Percentiles rank a stretch among this genome's conserved stretches.
Conservation (phyloP, 1,140 invertebrate species). For the Caenorhabditis inopinata region DNA sequence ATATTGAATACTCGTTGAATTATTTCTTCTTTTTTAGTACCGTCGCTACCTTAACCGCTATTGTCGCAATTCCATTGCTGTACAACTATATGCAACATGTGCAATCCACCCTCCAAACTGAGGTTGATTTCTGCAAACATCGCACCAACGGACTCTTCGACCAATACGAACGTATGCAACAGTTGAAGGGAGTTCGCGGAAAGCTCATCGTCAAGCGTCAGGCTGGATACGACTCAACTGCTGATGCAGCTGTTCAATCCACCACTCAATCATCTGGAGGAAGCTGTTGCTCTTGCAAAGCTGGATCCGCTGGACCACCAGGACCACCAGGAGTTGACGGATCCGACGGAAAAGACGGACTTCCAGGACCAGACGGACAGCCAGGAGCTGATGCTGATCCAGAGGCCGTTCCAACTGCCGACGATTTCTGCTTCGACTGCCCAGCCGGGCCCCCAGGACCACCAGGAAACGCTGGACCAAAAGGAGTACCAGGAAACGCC, state of each 20-base stretch:
- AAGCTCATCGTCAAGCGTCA: conserved; percentile 40
- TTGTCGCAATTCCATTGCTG: conserved; percentile 56
- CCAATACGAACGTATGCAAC: conserved; percentile 50
- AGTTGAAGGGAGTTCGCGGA: conserved; percentile 46
- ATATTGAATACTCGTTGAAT: no score
- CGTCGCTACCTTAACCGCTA: conserved; percentile 56
- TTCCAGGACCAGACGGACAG: conserved; percentile 44
- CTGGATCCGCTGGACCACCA: conserved; percentile 41
- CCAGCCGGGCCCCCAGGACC: conserved; percentile 53
- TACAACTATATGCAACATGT: conserved; percentile 64
- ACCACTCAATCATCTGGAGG: conserved; percentile 34
- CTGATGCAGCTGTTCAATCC: conserved; percentile 37
- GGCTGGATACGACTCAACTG: conserved; percentile 44
- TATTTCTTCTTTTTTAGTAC: conserved; percentile 42
- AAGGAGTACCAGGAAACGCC: conserved; percentile 49
- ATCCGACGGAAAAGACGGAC: conserved; percentile 50
- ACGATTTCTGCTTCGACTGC: conserved; percentile 57
- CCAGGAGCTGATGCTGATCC: conserved; percentile 48
- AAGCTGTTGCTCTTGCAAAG: conserved; percentile 43
- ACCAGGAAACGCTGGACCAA: conserved; percentile 53
- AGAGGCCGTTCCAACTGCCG: conserved; percentile 39
- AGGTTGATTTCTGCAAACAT: conserved; percentile 58
- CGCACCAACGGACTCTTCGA: conserved; percentile 51
- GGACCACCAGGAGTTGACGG: conserved; percentile 51
- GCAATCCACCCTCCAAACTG: conserved; percentile 55